Conservation (phyloP, 1,140 invertebrate genomes). For the Trachelipus rathkii region DNA sequence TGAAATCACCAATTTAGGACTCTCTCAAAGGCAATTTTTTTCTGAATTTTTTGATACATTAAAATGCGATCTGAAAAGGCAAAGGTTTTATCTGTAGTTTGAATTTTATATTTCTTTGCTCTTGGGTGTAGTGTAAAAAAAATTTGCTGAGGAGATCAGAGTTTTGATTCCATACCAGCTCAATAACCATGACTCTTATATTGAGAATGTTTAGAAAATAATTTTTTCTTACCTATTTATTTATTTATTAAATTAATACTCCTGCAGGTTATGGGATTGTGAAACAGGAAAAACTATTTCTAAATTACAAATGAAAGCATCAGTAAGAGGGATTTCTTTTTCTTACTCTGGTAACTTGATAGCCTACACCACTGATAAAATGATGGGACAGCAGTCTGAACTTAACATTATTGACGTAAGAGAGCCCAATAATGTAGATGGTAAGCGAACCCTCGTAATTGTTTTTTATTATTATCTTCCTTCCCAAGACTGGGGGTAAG, state of each 20-base stretch:
- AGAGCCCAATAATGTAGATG: constrained; percentile 37
- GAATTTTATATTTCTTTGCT: too few species aligned
- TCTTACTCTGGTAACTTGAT: constrained; percentile 89
- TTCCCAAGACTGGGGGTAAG: too few species aligned
- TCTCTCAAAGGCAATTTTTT: too few species aligned
- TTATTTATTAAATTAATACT: neutral
- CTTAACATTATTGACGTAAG: constrained; percentile 68
- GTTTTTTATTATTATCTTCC: too few species aligned
- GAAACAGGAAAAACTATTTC: constrained; percentile 64
- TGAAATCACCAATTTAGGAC: too few species aligned
- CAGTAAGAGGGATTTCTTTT: constrained; percentile 85
- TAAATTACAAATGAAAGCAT: constrained; percentile 73
- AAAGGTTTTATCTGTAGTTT: too few species aligned
- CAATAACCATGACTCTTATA: neutral
- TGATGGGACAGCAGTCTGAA: constrained; percentile 84
- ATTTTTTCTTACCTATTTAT: neutral
- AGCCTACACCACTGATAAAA: constrained; percentile 87
- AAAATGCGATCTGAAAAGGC: too few species aligned
- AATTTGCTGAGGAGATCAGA: too few species aligned
- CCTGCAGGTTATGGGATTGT: constrained; percentile 75
- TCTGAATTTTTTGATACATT: too few species aligned
- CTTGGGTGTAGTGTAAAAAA: too few species aligned
- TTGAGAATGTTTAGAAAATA: too few species aligned
- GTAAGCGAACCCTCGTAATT: constrained; percentile 23
- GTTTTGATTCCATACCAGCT: neutral